Percentiles rank a stretch among this genome's conserved stretches.
These are phyloP conservation scores for Ophion costatus DNA, from an alignment of 2,888 invertebrate species.

Conservation along the genomic window DNA sequence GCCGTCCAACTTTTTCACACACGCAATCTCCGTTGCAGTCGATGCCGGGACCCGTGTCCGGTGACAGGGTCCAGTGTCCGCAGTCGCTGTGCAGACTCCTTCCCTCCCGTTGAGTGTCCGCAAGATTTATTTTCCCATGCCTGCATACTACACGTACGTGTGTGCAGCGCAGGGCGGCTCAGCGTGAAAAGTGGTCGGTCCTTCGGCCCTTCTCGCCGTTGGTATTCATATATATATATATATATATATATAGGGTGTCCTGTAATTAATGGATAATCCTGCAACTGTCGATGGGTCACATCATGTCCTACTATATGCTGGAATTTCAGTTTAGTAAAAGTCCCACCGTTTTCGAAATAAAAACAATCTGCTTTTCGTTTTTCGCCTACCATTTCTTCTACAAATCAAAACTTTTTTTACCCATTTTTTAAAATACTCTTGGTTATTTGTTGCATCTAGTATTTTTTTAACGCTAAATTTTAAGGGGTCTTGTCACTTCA, in stretches of 20 bases:
- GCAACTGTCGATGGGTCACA: no score
- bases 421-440: no score
- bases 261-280: no score
- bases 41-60: constrained; percentile 80
- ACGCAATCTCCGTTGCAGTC: constrained; percentile 80
- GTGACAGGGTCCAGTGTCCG: constrained; percentile 82
- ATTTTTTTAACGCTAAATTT: no score
- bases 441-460: no score
- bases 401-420: no score
- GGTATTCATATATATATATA: background rate
- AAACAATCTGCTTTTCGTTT: no score
- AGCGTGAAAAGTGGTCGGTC: constrained; percentile 72
- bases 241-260: background rate
- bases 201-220: constrained; percentile 52
- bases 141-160: constrained; percentile 64
- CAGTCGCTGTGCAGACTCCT: constrained; percentile 69
- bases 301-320: no score
- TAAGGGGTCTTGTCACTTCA: no score
- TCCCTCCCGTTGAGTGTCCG: constrained; percentile 80
- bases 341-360: no score
- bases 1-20: constrained; percentile 82
- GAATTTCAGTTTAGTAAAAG: no score
- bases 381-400: no score
- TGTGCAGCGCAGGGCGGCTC: constrained; percentile 74
- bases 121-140: constrained; percentile 83